phyloP scores from a whole-genome alignment of 1,140 invertebrate species.

The Drosophila kepulauana region DNA sequence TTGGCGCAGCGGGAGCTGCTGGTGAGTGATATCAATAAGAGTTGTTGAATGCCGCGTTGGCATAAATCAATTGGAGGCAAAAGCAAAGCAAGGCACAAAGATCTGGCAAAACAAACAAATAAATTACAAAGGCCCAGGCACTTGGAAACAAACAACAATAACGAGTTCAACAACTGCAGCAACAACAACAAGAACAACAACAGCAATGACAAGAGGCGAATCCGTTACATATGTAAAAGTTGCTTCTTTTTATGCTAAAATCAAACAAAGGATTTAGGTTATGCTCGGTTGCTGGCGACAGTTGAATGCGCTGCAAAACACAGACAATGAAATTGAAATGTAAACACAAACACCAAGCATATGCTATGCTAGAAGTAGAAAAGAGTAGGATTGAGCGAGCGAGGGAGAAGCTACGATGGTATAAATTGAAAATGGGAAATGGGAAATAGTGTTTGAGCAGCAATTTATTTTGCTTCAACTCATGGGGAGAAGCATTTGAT shows the following conservation, averaged over 20 bases:
- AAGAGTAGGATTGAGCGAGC: constrained; percentile 10
- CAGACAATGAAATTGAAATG: constrained; percentile 52
- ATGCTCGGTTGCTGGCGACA: constrained; percentile 62
- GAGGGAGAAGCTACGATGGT: neutral
- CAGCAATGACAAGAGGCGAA: constrained; percentile 32
- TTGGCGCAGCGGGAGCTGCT: constrained; percentile 23
- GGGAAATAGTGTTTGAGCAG: constrained; percentile 7
- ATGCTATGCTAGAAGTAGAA: constrained; percentile 31
- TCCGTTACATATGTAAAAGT: constrained; percentile 79
- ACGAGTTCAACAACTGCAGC: constrained; percentile 34
- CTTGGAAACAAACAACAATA: constrained; percentile 53
- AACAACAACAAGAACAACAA: constrained; percentile 17
- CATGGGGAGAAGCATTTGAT: neutral
- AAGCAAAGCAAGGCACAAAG: constrained; percentile 44
- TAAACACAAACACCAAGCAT: constrained; percentile 39
- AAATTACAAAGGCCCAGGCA: constrained; percentile 64
- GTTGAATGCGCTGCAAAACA: constrained; percentile 56
- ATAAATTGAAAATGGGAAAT: constrained; percentile 1
- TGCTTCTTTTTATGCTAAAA: constrained; percentile 64
- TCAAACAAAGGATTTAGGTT: constrained; percentile 61
- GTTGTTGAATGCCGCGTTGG: constrained; percentile 46
- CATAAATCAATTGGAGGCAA: constrained; percentile 72
- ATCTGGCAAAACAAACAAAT: constrained; percentile 69
- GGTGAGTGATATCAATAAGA: constrained; percentile 32
- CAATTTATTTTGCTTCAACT: constrained; percentile 12